A percentile compares a stretch with the other conserved stretches of the same genome.
Evolutionary conservation across 2,888 invertebrate genomes (phyloP).

Genomic region (Trachelus stipa): DNA sequence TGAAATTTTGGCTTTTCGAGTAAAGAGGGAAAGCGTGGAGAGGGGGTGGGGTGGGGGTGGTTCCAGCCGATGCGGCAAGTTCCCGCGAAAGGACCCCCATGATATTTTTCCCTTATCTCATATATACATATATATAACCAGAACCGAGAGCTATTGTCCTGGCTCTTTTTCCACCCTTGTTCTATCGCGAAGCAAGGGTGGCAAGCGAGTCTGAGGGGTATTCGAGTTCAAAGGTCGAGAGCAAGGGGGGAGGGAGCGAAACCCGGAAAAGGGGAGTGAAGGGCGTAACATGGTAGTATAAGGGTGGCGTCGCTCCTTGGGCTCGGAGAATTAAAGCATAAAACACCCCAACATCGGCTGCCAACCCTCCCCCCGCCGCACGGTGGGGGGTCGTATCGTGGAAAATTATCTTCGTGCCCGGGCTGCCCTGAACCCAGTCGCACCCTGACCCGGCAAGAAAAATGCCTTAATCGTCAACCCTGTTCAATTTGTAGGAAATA

Average conservation of each 20-base stretch:
- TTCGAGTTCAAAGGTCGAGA: no score
- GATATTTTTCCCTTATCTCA: background rate
- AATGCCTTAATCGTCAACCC: conserved; percentile 7
- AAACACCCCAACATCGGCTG: background rate
- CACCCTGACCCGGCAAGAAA: conserved; percentile 3
- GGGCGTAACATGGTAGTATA: background rate
- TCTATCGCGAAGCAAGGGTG: background rate
- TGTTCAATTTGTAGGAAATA: conserved; percentile 6
- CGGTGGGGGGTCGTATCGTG: background rate
- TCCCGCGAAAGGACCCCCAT: background rate
- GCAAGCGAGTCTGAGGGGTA: no score
- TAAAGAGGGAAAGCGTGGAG: no score
- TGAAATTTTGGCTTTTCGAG: no score
- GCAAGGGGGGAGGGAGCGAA: background rate
- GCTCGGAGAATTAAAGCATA: conserved; percentile 5
- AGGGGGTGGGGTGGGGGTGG: background rate
- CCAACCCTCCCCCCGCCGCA: background rate
- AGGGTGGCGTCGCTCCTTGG: background rate
- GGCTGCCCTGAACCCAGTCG: background rate
- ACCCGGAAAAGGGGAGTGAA: background rate
- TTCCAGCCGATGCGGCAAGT: background rate
- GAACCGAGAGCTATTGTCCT: background rate
- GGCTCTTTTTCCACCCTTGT: background rate
- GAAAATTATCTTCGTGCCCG: conserved; percentile 1
- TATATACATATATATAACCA: background rate